Evolutionary conservation across 2,888 invertebrate genomes (phyloP), one percentile per base, ranked within the genome.

Genomic region (Himalopsyche japonica): DNA sequence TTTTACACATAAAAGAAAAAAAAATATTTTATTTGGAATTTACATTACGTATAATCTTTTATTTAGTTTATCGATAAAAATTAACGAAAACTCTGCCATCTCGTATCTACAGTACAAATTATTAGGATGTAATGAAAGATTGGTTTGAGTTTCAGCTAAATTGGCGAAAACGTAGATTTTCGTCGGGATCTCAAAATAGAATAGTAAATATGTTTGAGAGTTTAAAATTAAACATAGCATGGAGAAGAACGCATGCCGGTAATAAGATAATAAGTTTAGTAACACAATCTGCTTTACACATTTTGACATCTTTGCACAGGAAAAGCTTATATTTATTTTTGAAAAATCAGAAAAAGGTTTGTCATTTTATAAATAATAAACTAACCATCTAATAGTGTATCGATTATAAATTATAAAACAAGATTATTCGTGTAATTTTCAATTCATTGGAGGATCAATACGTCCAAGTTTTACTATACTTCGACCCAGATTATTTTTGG

Each of bases 211-310:
- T 82, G 57, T 77, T 82, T 78, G 20, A 47, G 78, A 77, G 77
- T 77, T 82, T 82, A 77, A 82, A 82, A 70, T 77, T 82, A 82
- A 82, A 77, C 49, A 77, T 78, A 49, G 82, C 77, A 78, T 82
- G 82, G 82, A 70, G 70, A 27, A 24, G 27, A 70, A 70, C 70
- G 70, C 70, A 70, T 70, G 70, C 70, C 70, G 70, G 70, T 27
- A 70, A 27, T 27, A 70, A 70, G 70, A 70, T 70, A 70, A 70
- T 57, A 57, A 24, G 24, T 27, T 30, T 70, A 30, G 70, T 70
- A 70, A 70, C 27, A 70, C 27, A 70, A 70, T 70, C 70, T 27
- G 70, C 70, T 70, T 27, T 10, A 27, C 15, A 70, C 77, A 49
- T 37, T 78, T 78, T 49, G 34, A 57, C 78, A 49, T 82, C 70